phyloP scores from a whole-genome alignment of 2,797 vertebrate genomes.

The Tachyglossus aculeatus region DNA sequence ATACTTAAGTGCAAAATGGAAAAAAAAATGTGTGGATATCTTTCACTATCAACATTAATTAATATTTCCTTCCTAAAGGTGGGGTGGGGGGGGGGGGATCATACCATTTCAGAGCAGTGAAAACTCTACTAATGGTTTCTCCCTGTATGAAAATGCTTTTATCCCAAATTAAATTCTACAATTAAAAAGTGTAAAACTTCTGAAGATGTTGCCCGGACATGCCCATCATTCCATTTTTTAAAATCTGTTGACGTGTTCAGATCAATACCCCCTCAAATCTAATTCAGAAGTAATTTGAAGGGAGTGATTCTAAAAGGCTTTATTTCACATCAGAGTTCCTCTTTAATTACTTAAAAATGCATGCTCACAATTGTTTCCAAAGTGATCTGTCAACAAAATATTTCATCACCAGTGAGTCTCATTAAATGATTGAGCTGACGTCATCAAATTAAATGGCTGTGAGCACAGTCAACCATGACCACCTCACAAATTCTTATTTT shows the following conservation, averaged over 20 bases:
- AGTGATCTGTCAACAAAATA: neutral
- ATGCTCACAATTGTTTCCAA: neutral
- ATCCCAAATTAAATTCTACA: too few relatives aligned
- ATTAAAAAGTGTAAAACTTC: too few relatives aligned
- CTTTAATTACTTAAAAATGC: neutral
- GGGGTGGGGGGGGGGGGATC: conserved; percentile 10
- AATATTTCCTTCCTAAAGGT: too few relatives aligned
- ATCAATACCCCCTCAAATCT: too few relatives aligned
- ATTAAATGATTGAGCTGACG: conserved; percentile 53
- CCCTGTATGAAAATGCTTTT: too few relatives aligned
- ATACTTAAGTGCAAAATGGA: too few relatives aligned
- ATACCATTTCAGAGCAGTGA: neutral
- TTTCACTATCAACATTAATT: too few relatives aligned
- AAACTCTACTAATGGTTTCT: neutral
- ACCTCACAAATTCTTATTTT: conserved; percentile 68
- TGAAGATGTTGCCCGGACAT: too few relatives aligned
- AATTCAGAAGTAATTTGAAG: too few relatives aligned
- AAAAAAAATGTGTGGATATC: conserved; percentile 1
- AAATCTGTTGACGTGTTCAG: too few relatives aligned
- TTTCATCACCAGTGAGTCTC: conserved; percentile 26
- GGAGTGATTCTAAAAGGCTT: neutral
- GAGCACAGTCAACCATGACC: conserved; percentile 52
- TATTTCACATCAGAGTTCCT: neutral
- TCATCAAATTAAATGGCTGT: conserved; percentile 62
- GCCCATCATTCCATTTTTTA: too few relatives aligned